Evolutionary conservation across 2,888 invertebrate species (phyloP).

Genomic region (Idaea dimidiata): DNA sequence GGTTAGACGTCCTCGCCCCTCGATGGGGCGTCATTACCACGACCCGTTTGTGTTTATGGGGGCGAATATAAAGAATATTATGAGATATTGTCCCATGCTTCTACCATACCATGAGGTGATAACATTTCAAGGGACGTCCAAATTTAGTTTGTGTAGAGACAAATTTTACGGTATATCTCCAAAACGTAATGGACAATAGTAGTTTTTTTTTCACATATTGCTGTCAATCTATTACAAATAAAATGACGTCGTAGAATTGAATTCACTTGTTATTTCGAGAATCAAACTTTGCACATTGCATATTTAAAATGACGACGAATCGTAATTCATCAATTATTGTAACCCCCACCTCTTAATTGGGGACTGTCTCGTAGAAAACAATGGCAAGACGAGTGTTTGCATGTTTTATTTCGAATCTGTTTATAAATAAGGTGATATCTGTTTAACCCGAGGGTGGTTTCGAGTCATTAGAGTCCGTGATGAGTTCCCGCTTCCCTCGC

Average conservation of each 20-base stretch:
- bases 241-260: background rate
- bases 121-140: conserved; percentile 61
- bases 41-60: conserved; percentile 78
- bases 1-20: conserved; percentile 71
- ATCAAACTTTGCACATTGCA: conserved; percentile 1
- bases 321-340: conserved; percentile 21
- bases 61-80: conserved; percentile 78
- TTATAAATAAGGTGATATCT: conserved; percentile 57
- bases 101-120: conserved; percentile 73
- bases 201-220: conserved; percentile 24
- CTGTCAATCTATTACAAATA: background rate
- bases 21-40: conserved; percentile 71
- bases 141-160: conserved; percentile 58
- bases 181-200: conserved; percentile 27
- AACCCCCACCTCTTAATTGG: conserved; percentile 28
- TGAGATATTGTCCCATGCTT: conserved; percentile 73
- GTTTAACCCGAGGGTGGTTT: conserved; percentile 61
- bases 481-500: conserved; percentile 68
- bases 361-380: conserved; percentile 34
- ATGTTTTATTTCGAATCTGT: conserved; percentile 48
- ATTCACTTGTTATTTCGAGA: background rate
- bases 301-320: conserved; percentile 14
- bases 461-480: conserved; percentile 66
- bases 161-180: conserved; percentile 52
- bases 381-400: conserved; percentile 33